Percentiles rank a stretch among this genome's conserved stretches.
These are phyloP conservation scores for Cosmia trapezina DNA, from an alignment of 2,888 invertebrate species.

Conservation along the genomic window DNA sequence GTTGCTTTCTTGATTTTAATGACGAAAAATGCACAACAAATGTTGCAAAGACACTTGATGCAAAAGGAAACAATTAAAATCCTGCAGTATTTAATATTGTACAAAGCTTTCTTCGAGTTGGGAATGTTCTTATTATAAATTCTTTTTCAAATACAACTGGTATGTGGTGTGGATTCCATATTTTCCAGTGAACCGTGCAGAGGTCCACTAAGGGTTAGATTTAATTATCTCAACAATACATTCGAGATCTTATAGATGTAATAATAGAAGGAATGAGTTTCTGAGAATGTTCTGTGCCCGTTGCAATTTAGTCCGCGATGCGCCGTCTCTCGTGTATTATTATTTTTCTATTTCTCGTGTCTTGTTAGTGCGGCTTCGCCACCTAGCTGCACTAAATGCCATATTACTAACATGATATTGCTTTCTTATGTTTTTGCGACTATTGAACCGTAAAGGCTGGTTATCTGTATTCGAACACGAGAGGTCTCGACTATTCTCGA, in stretches of 20 bases:
- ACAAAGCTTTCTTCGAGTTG: neutral
- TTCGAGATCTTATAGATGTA: neutral
- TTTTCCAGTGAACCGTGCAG: neutral
- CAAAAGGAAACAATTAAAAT: neutral
- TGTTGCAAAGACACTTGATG: neutral
- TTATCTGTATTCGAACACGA: conserved; percentile 15
- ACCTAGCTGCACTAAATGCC: neutral
- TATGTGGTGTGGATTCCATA: neutral
- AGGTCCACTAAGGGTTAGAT: neutral
- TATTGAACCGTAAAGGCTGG: neutral
- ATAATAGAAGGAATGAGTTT: neutral
- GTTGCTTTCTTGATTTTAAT: neutral
- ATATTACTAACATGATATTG: conserved; percentile 19
- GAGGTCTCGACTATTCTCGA: neutral
- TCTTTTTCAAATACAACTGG: conserved; percentile 1
- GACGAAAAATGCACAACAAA: neutral
- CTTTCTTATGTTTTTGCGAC: neutral
- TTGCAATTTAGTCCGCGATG: conserved; percentile 2
- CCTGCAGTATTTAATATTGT: conserved; percentile 4
- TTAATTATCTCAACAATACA: conserved; percentile 8
- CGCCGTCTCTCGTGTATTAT: conserved; percentile 8
- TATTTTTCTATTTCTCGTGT: neutral
- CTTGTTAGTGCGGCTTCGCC: conserved; percentile 21
- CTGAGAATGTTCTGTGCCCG: neutral
- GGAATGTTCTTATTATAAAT: neutral